These are phyloP conservation scores for Hemicrepidius hirtus DNA, from an alignment of 2,888 invertebrate genomes.

Conservation along the genomic window DNA sequence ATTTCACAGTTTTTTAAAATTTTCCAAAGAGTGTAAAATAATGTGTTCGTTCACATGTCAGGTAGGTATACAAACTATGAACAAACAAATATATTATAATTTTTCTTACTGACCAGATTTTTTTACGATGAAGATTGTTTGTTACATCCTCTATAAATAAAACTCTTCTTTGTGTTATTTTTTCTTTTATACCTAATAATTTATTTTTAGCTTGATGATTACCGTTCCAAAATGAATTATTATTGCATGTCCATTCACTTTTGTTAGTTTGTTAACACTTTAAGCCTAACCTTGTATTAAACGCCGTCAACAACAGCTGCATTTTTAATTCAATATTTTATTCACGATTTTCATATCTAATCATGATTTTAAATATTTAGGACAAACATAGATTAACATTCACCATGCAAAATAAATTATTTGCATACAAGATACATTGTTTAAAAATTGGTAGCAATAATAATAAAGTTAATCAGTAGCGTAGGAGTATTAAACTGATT, in stretches of 20 bases:
- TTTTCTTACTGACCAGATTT: too few relatives aligned
- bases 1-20: too few relatives aligned
- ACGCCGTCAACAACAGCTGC: neutral
- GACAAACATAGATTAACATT: neutral
- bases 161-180: neutral
- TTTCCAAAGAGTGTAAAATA: too few relatives aligned
- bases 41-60: too few relatives aligned
- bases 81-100: too few relatives aligned
- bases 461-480: too few relatives aligned
- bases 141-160: neutral
- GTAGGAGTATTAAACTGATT: too few relatives aligned
- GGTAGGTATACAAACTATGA: too few relatives aligned
- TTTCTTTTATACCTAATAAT: neutral
- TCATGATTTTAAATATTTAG: neutral
- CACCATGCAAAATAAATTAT: neutral
- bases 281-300: slow-evolving; percentile 11
- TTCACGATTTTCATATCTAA: neutral
- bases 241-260: slow-evolving; percentile 9
- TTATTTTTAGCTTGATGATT: neutral
- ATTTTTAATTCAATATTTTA: slow-evolving; percentile 1
- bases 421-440: too few relatives aligned
- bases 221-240: slow-evolving; percentile 2
- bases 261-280: neutral
- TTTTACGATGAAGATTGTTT: neutral
- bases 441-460: too few relatives aligned